Evolutionary conservation across 92 coral and sea anemone genomes (phyloP).

Genomic region (Phenganax marumi): DNA sequence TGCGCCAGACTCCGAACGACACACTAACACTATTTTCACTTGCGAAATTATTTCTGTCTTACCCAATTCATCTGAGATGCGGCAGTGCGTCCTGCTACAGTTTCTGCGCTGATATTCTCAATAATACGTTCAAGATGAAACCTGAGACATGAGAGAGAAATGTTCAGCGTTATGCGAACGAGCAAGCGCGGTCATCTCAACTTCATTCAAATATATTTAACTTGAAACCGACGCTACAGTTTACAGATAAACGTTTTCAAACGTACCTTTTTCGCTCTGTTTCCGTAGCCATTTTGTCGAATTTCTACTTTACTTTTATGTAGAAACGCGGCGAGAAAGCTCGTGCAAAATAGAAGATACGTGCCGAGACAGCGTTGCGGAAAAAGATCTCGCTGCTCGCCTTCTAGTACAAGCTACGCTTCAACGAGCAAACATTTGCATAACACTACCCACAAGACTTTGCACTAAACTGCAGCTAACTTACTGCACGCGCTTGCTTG

Average conservation of each 20-base stretch:
- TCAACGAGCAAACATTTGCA: slow-evolving; percentile 34
- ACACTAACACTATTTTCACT: slow-evolving; percentile 18
- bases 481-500: background rate
- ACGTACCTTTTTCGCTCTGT: slow-evolving; percentile 41
- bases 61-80: slow-evolving; percentile 20
- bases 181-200: slow-evolving; percentile 30
- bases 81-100: background rate
- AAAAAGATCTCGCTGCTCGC: slow-evolving; percentile 28
- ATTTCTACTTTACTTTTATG: background rate
- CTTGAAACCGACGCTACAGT: slow-evolving; percentile 6
- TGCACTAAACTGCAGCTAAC: background rate
- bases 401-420: slow-evolving; percentile 27
- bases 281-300: slow-evolving; percentile 33
- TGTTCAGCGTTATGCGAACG: slow-evolving; percentile 17
- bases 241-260: background rate
- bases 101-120: slow-evolving; percentile 39
- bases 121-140: slow-evolving; percentile 41
- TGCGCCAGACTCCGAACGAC: slow-evolving; percentile 41
- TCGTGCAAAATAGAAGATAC: slow-evolving; percentile 5
- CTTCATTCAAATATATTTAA: background rate
- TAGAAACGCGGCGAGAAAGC: slow-evolving; percentile 26
- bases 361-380: slow-evolving; percentile 17
- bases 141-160: slow-evolving; percentile 22
- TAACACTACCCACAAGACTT: slow-evolving; percentile 41
- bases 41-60: slow-evolving; percentile 40